Evolutionary conservation across 1,140 invertebrate genomes (phyloP).

Genomic region (Vanessa tameamea): DNA sequence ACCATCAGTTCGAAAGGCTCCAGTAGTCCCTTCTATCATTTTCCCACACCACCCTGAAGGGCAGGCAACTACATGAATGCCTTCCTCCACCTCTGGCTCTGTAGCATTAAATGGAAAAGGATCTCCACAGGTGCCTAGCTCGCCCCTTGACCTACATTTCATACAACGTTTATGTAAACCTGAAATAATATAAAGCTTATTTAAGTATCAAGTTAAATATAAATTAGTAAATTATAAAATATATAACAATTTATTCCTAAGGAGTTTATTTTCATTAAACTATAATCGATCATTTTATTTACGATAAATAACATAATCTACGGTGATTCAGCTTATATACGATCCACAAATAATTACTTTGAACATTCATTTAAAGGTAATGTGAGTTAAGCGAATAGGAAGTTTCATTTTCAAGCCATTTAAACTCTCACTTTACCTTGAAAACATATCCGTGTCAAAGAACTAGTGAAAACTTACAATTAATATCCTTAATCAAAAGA

Average conservation of each 20-base stretch:
- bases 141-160: slow-evolving; percentile 91
- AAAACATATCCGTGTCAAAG: slow-evolving; percentile 60
- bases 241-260: too few species aligned
- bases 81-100: slow-evolving; percentile 84
- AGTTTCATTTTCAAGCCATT: background rate
- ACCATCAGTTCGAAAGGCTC: slow-evolving; percentile 85
- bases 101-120: slow-evolving; percentile 90
- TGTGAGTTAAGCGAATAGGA: background rate
- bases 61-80: slow-evolving; percentile 90
- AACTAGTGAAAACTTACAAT: slow-evolving; percentile 63
- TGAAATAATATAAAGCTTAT: slow-evolving; percentile 39
- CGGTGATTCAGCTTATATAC: background rate
- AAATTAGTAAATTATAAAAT: too few species aligned
- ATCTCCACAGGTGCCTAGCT: slow-evolving; percentile 93
- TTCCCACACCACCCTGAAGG: slow-evolving; percentile 97
- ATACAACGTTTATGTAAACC: slow-evolving; percentile 71
- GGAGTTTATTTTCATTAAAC: too few species aligned
- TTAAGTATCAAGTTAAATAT: too few species aligned
- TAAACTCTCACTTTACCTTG: slow-evolving; percentile 76
- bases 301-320: too few species aligned
- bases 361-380: slow-evolving; percentile 5
- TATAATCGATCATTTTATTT: too few species aligned
- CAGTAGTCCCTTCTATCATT: slow-evolving; percentile 87
- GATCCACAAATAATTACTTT: background rate
- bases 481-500: slow-evolving; percentile 48